Percentiles rank a stretch among this genome's conserved stretches.
Evolutionary conservation across 2,113 vertebrate species (phyloP).

Genomic region (Rafetus swinhoei): DNA sequence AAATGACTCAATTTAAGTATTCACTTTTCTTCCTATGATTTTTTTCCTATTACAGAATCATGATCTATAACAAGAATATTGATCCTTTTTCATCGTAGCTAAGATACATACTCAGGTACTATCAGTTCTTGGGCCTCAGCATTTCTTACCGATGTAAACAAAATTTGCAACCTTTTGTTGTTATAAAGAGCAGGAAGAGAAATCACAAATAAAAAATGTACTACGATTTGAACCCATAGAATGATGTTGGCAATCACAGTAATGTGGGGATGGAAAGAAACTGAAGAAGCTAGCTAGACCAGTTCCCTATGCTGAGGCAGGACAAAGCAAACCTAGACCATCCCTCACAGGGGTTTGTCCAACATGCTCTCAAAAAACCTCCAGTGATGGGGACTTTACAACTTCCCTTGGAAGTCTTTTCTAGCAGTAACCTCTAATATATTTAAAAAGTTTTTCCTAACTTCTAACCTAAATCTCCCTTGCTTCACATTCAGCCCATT

Average conservation of each 20-base stretch:
- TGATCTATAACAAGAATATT: slow-evolving; percentile 60
- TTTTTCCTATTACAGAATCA: slow-evolving; percentile 33
- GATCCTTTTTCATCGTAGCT: slow-evolving; percentile 57
- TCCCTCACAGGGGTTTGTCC: neutral
- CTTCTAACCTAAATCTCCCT: neutral
- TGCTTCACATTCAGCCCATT: neutral
- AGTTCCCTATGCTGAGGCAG: neutral
- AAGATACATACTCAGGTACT: slow-evolving; percentile 27
- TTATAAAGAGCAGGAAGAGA: slow-evolving; percentile 19
- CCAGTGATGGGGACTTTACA: neutral
- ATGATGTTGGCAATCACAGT: neutral
- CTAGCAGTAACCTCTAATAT: neutral
- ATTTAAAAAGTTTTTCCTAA: neutral
- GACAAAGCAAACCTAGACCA: neutral
- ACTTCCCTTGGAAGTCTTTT: neutral
- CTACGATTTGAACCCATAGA: neutral
- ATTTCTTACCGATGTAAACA: slow-evolving; percentile 61
- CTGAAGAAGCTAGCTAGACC: neutral
- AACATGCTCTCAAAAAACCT: neutral
- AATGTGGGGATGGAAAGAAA: neutral
- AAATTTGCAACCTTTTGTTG: slow-evolving; percentile 33
- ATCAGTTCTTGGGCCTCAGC: slow-evolving; percentile 33
- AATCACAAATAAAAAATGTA: slow-evolving; percentile 42
- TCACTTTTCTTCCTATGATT: neutral
- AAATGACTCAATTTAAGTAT: slow-evolving; percentile 30